Conservation (phyloP, 1,140 invertebrate genomes). For the Colletes latitarsis region DNA sequence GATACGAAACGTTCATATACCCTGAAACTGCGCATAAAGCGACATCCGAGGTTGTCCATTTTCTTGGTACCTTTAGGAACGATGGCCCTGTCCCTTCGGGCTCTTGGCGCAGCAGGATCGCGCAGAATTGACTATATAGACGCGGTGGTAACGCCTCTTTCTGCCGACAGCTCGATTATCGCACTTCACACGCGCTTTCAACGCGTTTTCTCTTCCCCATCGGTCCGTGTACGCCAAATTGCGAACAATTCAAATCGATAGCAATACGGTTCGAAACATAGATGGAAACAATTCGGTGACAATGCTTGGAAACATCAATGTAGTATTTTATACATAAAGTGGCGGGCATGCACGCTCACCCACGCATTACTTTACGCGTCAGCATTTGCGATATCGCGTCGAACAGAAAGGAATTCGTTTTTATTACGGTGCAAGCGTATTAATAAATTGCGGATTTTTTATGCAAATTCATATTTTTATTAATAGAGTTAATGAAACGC, state of each 20-base stretch:
- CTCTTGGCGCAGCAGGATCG: constrained; percentile 47
- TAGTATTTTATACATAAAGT: too few relatives aligned
- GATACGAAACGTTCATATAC: constrained; percentile 71
- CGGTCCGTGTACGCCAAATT: background rate
- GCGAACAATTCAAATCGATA: background rate
- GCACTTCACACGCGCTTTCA: constrained; percentile 18
- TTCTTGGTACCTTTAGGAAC: constrained; percentile 65
- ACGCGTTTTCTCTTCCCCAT: too few relatives aligned
- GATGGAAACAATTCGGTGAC: too few relatives aligned
- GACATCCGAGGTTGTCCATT: constrained; percentile 60
- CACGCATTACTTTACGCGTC: too few relatives aligned
- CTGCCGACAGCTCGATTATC: constrained; percentile 30
- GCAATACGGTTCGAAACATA: background rate
- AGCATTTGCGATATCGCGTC: too few relatives aligned
- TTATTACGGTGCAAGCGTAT: too few relatives aligned
- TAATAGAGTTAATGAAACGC: too few relatives aligned
- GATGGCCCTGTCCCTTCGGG: background rate
- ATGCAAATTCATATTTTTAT: too few relatives aligned
- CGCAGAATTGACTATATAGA: constrained; percentile 12
- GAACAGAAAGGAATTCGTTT: too few relatives aligned
- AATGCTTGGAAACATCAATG: too few relatives aligned
- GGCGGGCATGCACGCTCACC: too few relatives aligned
- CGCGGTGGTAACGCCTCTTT: constrained; percentile 10
- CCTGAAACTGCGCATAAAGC: constrained; percentile 74
- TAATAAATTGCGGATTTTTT: too few relatives aligned